Evolutionary conservation across 2,113 vertebrate genomes (phyloP), one percentile per base, ranked within the genome.

Genomic region (Salvator merianae): DNA sequence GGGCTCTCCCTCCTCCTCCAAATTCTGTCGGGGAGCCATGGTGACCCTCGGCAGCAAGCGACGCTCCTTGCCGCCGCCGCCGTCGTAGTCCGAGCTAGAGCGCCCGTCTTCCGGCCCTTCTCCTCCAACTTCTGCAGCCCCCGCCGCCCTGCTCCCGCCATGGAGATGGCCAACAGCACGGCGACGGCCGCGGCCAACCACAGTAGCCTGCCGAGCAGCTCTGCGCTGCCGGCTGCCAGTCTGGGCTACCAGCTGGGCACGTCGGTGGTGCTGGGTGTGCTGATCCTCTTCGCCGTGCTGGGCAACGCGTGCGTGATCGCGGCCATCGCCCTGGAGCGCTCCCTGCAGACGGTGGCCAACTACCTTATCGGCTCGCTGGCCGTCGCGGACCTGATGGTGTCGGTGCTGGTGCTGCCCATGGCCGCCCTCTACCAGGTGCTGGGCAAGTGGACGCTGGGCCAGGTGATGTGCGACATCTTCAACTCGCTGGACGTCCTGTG

Each of bases 301-400:
- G 99, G 99, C 85, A 99, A 99, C 92, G 97, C 98, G 28, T 99
- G 97, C 92, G 99, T 99, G 89, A 97, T 99, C 87, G 97, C 98
- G 1, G 98, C 98, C 84, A 98, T 99, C 90, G 97, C 97, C 81
- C 89, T 99, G 95, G 99, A 99, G 94, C 97, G 98, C 90, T 98
- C 97, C 89, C 97, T 99, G 91, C 99, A 99, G 94, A 99, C 98
- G 71, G 98, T 99, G 88, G 98, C 98, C 82, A 99, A 99, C 96
- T 99, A 99, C 93, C 96, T 99, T 79, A 99, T 99, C 93, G 98
- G 99, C 68, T 99, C 98, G 0, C 94, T 99, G 94, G 98, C 99
- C 4, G 97, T 99, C 82, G 98, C 99, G 76, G 99, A 99, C 94
- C 96, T 99, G 89, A 98, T 99, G 99, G 98, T 99, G 71, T 99